Percentiles rank a stretch among this genome's conserved stretches.
Evolutionary conservation across 2,888 invertebrate species (phyloP).

Genomic region (Azorinus chamasolen): DNA sequence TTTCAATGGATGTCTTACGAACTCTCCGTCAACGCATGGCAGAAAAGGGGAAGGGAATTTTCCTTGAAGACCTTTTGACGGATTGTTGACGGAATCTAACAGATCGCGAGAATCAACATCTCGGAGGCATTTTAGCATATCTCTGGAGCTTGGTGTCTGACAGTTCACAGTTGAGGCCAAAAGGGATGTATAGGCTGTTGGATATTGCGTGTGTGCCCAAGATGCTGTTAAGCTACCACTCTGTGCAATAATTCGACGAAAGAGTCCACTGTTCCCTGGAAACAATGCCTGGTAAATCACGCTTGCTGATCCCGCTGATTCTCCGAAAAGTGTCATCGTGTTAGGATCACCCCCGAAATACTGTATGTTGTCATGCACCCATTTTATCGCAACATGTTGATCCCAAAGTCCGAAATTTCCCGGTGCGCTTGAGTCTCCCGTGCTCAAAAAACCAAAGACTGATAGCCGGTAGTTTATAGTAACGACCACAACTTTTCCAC

Average conservation of each 20-base stretch:
- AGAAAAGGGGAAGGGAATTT: neutral
- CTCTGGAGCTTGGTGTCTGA: neutral
- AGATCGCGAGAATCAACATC: neutral
- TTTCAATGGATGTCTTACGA: slow-evolving; percentile 25
- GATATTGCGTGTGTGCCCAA: slow-evolving; percentile 14
- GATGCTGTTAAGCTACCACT: slow-evolving; percentile 36
- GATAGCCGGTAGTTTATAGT: slow-evolving; percentile 58
- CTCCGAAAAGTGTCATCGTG: slow-evolving; percentile 54
- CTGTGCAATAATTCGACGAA: slow-evolving; percentile 23
- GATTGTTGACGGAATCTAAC: neutral
- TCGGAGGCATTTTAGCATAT: neutral
- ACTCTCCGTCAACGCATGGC: slow-evolving; percentile 44
- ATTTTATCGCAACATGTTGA: slow-evolving; percentile 55
- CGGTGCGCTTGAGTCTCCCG: slow-evolving; percentile 14
- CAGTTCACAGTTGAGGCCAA: neutral
- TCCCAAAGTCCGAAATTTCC: slow-evolving; percentile 64
- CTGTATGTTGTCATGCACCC: slow-evolving; percentile 54
- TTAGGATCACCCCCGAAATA: slow-evolving; percentile 44
- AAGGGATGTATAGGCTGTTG: slow-evolving; percentile 9
- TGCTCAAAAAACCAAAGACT: slow-evolving; percentile 50
- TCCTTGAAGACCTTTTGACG: too few species aligned
- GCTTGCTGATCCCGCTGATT: slow-evolving; percentile 49
- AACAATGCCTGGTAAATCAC: slow-evolving; percentile 49
- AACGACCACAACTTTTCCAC: slow-evolving; percentile 33
- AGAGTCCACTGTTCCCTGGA: slow-evolving; percentile 51